A percentile compares a stretch with the other conserved stretches of the same genome.
These are phyloP conservation scores for Sycophila texana DNA, from an alignment of 2,888 invertebrate species.

Conservation along the genomic window DNA sequence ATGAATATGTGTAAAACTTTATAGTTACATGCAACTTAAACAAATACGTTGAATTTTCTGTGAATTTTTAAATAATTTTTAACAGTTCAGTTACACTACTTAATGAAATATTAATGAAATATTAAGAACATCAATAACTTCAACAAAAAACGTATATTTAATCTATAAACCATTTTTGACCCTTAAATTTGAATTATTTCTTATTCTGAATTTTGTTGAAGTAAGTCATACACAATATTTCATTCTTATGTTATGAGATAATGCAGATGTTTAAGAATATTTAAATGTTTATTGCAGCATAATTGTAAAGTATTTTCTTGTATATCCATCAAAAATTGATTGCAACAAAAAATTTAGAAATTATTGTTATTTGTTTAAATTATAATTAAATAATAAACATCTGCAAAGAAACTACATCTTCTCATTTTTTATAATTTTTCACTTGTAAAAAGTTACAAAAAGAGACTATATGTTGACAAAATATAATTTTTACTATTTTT, in stretches of 20 bases:
- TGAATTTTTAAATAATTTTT: constrained; percentile 37
- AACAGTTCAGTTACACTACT: constrained; percentile 37
- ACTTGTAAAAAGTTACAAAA: constrained; percentile 24
- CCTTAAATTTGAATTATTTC: neutral
- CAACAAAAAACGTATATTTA: constrained; percentile 29
- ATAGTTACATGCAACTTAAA: neutral
- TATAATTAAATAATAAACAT: constrained; percentile 7
- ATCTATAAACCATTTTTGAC: neutral
- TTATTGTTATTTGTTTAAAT: neutral
- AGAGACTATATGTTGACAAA: neutral
- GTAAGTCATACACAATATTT: too few species aligned
- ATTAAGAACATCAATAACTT: constrained; percentile 27
- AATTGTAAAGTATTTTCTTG: too few species aligned
- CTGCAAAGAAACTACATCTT: constrained; percentile 4
- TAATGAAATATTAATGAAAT: neutral
- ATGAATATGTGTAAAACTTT: neutral
- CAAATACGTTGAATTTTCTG: neutral
- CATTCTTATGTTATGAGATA: too few species aligned
- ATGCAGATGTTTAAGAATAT: too few species aligned
- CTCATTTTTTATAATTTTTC: constrained; percentile 20
- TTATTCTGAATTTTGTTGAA: too few species aligned
- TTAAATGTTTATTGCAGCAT: too few species aligned
- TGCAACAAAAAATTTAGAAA: too few species aligned
- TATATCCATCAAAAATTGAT: too few species aligned
- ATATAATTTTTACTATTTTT: constrained; percentile 18